Evolutionary conservation across 2,797 vertebrate species (phyloP), one percentile per base, ranked within the genome.

Genomic region (Borostomias antarcticus): DNA sequence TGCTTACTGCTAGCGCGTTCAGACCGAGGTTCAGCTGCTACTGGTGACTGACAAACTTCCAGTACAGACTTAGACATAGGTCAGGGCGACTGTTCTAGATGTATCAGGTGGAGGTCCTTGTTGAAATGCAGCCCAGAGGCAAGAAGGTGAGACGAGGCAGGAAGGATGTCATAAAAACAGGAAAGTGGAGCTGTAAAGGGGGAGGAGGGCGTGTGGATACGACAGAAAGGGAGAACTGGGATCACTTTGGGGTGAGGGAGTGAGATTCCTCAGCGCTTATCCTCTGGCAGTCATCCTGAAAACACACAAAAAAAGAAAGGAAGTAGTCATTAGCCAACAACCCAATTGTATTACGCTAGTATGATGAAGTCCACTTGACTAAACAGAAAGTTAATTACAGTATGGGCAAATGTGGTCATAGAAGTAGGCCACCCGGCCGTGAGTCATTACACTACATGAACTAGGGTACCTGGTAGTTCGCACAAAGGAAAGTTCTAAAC

Each of bases 281-380:
- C 85, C 79, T 75, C 83, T 57, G 58, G 77, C 72, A 75, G 74
- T 83, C 69, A 70, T 82, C 77, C 89, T 91, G 86, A 57, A 75
- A 85, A 85, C n/a, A n/a, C n/a, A 82, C 32, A 86, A 5, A 84
- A 53, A 64, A 76, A 61, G 23, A 59, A 15, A 26, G 15, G 17
- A 40, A 1, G 21, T 33, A 9, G 25, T 13, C 7, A n/a, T 32
- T 6, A 4, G 54, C 23, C 48, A 57, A 57, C 54, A 57, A 33
- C 9, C 15, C 7, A 32, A 10, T n/a, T 17, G 15, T 25, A 30
- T 30, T 7, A 7, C 28, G 30, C 30, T 30, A 17, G 15, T 25
- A 29, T 29, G 10, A 29, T n/a, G 15, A n/a, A 29, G 6, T 28
- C 28, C 13, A n/a, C n/a, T 53, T 28, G 11, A 13, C 13, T 29